Evolutionary conservation across 2,888 invertebrate species (phyloP).

Genomic region (Erannis defoliaria): DNA sequence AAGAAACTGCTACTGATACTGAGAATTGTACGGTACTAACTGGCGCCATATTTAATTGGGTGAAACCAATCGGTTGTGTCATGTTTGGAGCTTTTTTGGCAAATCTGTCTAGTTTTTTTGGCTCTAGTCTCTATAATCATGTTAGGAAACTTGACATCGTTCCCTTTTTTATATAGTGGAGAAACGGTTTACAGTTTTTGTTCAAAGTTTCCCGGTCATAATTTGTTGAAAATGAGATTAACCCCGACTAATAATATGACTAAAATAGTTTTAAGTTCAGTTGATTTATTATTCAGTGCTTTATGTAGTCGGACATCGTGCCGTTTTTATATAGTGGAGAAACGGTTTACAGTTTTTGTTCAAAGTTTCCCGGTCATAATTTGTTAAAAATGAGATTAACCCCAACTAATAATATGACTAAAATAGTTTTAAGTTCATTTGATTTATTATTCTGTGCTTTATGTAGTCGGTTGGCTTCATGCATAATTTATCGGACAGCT

Average conservation of each 20-base stretch:
- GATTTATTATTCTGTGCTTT: background rate
- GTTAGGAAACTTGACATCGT: slow-evolving; percentile 10
- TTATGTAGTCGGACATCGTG: no score
- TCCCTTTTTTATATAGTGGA: background rate
- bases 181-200: slow-evolving; percentile 8
- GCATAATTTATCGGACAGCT: slow-evolving; percentile 14
- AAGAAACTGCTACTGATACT: slow-evolving; percentile 60
- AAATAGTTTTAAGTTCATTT: background rate
- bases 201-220: slow-evolving; percentile 4
- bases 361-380: slow-evolving; percentile 2
- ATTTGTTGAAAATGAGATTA: background rate
- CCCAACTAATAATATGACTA: background rate
- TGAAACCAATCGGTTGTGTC: slow-evolving; percentile 66
- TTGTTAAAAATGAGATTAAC: background rate
- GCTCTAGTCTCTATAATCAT: background rate
- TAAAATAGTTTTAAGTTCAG: background rate
- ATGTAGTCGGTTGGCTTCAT: background rate
- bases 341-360: slow-evolving; percentile 5
- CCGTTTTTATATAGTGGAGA: slow-evolving; percentile 3
- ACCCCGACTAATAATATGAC: background rate
- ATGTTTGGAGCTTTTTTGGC: slow-evolving; percentile 50
- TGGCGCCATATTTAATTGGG: slow-evolving; percentile 61
- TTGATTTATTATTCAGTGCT: no score
- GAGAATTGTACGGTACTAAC: slow-evolving; percentile 51
- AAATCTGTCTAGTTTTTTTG: background rate